A percentile compares a stretch with the other conserved stretches of the same genome.
Evolutionary conservation across 2,888 invertebrate genomes (phyloP).

Genomic region (Gibbula magus): DNA sequence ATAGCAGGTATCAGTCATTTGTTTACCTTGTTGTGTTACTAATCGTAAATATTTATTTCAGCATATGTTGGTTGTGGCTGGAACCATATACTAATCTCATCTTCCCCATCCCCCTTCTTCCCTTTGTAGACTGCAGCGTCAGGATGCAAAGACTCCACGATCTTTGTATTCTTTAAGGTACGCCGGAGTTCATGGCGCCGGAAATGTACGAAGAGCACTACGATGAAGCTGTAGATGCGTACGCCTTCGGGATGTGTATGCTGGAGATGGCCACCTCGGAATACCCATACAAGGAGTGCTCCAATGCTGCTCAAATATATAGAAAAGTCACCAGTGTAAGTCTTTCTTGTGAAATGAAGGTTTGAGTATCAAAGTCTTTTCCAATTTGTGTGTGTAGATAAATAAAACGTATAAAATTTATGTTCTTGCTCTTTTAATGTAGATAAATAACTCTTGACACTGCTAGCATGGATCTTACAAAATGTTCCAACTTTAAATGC

Average conservation of each 20-base stretch:
- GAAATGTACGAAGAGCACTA: slow-evolving; percentile 99
- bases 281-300: slow-evolving; percentile 99
- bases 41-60: not conserved
- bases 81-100: slow-evolving; percentile 40
- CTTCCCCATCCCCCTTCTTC: slow-evolving; percentile 53
- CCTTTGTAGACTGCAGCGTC: slow-evolving; percentile 50
- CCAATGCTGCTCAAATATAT: slow-evolving; percentile 98
- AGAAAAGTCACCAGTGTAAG: slow-evolving; percentile 96
- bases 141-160: slow-evolving; percentile 52
- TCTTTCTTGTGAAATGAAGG: slow-evolving; percentile 46
- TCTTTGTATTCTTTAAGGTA: slow-evolving; percentile 79
- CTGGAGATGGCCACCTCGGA: slow-evolving; percentile 99
- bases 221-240: slow-evolving; percentile 98
- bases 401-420: no score
- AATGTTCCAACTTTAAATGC: no score
- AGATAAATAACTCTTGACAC: no score
- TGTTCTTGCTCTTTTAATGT: no score
- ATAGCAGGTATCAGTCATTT: slow-evolving; percentile 8
- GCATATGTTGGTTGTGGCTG: slow-evolving; percentile 15
- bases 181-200: slow-evolving; percentile 97
- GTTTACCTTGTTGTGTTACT: not conserved
- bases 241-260: slow-evolving; percentile 99
- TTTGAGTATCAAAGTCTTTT: no score
- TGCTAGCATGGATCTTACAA: no score
- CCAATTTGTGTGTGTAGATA: no score